Percentiles rank a stretch among this genome's conserved stretches.
Evolutionary conservation across 2,888 invertebrate genomes (phyloP).

Genomic region (Epicampocera succincta): DNA sequence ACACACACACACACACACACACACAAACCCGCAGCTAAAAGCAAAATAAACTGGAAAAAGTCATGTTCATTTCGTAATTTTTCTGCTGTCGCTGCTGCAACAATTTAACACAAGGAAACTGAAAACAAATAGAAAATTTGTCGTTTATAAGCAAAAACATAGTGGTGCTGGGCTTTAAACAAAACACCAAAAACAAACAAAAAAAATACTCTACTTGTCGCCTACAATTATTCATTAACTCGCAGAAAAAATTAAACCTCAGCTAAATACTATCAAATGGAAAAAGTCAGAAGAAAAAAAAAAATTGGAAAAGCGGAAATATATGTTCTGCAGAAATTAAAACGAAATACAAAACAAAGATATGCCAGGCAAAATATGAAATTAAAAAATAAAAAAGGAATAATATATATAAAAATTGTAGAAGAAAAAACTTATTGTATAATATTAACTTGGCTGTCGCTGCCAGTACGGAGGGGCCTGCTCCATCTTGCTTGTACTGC

Average conservation of each 20-base stretch:
- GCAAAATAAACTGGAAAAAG: no score
- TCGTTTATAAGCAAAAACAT: constrained; percentile 53
- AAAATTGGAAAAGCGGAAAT: constrained; percentile 57
- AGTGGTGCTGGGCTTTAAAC: constrained; percentile 16
- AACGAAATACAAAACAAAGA: constrained; percentile 60
- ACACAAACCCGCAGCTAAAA: constrained; percentile 69
- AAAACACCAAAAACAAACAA: not conserved
- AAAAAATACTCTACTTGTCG: constrained; percentile 58
- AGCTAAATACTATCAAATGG: not conserved
- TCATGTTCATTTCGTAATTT: constrained; percentile 74
- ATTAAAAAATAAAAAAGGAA: constrained; percentile 74
- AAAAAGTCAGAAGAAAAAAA: not conserved
- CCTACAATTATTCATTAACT: constrained; percentile 70
- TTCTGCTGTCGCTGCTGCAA: constrained; percentile 62
- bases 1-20: not conserved
- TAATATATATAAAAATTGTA: constrained; percentile 78
- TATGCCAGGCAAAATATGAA: constrained; percentile 65
- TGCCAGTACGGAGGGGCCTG: constrained; percentile 17
- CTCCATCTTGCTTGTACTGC: not conserved
- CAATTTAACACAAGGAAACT: constrained; percentile 75
- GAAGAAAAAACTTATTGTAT: constrained; percentile 58
- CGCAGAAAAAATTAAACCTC: constrained; percentile 49
- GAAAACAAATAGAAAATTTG: constrained; percentile 78
- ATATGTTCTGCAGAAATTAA: constrained; percentile 65
- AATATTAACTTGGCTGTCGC: constrained; percentile 63